Conservation (phyloP, 1,140 invertebrate genomes). For the Brachionus plicatilis region DNA sequence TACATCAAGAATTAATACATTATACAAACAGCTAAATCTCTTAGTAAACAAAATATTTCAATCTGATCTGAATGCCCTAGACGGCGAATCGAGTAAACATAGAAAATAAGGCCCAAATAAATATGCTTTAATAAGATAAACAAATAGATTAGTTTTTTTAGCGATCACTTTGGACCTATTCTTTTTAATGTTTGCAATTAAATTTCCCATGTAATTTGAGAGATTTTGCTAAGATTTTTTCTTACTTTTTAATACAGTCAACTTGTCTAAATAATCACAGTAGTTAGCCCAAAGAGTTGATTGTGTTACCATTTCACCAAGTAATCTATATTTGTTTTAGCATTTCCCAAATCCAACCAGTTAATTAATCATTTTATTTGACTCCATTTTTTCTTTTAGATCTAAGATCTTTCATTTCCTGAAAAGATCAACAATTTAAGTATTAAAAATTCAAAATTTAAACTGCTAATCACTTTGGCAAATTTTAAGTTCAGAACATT, state of each 20-base stretch:
- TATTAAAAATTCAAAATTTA: too few species aligned
- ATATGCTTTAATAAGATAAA: constrained; percentile 21
- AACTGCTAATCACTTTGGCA: too few species aligned
- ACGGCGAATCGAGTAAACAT: neutral
- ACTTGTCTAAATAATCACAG: neutral
- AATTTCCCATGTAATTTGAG: constrained; percentile 21
- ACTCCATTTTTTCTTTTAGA: too few species aligned
- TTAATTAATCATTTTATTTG: neutral
- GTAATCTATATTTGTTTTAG: neutral
- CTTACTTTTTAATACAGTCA: neutral
- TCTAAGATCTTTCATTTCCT: too few species aligned
- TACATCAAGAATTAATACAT: constrained; percentile 35
- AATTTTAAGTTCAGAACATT: too few species aligned
- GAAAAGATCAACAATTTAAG: too few species aligned
- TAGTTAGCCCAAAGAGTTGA: neutral
- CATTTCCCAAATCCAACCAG: neutral
- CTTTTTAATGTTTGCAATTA: neutral
- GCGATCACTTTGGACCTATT: neutral
- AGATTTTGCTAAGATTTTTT: neutral
- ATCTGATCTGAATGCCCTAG: neutral
- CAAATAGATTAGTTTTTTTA: constrained; percentile 19
- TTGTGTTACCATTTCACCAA: neutral
- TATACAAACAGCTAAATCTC: constrained; percentile 19
- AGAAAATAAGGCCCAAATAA: neutral
- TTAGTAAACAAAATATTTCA: constrained; percentile 18